Conservation (phyloP, 2,888 invertebrate genomes). For the Baccha elongata region DNA sequence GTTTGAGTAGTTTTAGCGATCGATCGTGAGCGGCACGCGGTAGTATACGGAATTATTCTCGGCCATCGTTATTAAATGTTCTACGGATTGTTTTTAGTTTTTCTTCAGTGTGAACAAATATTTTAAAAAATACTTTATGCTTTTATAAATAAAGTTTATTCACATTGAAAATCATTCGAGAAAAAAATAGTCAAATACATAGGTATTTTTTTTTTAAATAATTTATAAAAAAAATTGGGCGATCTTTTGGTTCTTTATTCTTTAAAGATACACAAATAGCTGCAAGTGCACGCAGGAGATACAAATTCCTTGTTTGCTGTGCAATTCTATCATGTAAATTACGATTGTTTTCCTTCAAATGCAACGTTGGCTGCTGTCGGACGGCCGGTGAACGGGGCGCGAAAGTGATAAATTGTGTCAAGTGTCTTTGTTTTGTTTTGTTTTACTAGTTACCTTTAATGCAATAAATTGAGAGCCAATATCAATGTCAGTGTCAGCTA, state of each 20-base stretch:
- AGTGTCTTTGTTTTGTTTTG: slow-evolving; percentile 55
- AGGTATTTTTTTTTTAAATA: neutral
- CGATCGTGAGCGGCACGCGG: slow-evolving; percentile 61
- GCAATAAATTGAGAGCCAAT: slow-evolving; percentile 63
- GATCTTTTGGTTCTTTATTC: slow-evolving; percentile 4
- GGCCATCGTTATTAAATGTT: neutral
- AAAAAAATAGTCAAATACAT: neutral
- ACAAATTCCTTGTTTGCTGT: slow-evolving; percentile 16
- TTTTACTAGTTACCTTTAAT: slow-evolving; percentile 29
- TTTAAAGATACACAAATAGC: slow-evolving; percentile 23
- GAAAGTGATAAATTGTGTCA: slow-evolving; percentile 67
- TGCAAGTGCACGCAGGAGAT: slow-evolving; percentile 27
- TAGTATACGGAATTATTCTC: neutral
- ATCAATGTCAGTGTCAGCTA: slow-evolving; percentile 72
- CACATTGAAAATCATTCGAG: slow-evolving; percentile 3
- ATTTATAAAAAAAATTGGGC: slow-evolving; percentile 22
- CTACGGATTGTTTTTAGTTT: neutral
- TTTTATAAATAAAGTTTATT: neutral
- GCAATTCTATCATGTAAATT: slow-evolving; percentile 20
- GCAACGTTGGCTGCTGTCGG: neutral
- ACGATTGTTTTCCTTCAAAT: slow-evolving; percentile 25
- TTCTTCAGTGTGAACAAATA: neutral
- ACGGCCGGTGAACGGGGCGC: neutral
- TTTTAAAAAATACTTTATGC: neutral
- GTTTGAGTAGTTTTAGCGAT: slow-evolving; percentile 74